Conservation (phyloP, 2,113 vertebrate genomes). For the Ctenodactylus gundi region DNA sequence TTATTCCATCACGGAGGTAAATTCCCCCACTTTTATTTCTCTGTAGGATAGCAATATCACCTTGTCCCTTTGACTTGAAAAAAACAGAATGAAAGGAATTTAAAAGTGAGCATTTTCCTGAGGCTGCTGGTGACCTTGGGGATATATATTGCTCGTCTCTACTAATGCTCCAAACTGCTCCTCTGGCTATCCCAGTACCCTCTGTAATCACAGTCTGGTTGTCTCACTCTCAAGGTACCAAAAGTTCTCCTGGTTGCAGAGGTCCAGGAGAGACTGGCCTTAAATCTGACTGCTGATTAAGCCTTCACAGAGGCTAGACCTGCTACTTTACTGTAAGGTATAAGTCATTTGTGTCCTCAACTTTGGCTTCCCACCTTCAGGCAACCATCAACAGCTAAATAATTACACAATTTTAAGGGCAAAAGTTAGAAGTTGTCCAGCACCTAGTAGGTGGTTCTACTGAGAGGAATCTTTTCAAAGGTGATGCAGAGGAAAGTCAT, state of each 20-base stretch:
- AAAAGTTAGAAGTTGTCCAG: background rate
- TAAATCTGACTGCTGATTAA: background rate
- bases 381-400: background rate
- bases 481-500: background rate
- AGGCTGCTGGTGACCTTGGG: too few relatives aligned
- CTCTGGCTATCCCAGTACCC: accelerated
- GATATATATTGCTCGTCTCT: accelerated
- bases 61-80: background rate
- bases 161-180: background rate
- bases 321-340: background rate
- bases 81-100: background rate
- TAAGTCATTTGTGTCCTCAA: background rate
- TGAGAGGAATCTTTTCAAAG: background rate
- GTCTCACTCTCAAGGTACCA: background rate
- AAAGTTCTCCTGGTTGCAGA: background rate
- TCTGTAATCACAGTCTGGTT: background rate
- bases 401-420: background rate
- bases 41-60: background rate
- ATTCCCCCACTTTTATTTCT: background rate
- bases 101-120: background rate
- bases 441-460: background rate
- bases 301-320: background rate
- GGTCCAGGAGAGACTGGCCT: background rate
- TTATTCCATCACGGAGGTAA: conserved; percentile 41
- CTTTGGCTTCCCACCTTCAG: background rate